Evolutionary conservation across 2,113 vertebrate species (phyloP).

Genomic region (Acinonyx jubatus): DNA sequence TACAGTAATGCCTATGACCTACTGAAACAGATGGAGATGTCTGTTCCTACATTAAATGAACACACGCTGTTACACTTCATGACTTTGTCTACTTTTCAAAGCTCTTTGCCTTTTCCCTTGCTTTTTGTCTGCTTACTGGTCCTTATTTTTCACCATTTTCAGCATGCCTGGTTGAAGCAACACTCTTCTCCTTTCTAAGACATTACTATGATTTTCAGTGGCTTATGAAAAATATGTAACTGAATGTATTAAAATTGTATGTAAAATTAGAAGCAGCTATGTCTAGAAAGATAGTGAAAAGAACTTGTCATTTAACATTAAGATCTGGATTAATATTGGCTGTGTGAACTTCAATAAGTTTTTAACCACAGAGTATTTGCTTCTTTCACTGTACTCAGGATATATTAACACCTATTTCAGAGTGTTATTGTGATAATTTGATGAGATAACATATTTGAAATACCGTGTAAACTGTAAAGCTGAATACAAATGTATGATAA

Average conservation of each 20-base stretch:
- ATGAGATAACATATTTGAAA: constrained; percentile 68
- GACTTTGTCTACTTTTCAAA: neutral
- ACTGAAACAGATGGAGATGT: neutral
- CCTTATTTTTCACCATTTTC: constrained; percentile 32
- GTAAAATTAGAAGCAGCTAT: constrained; percentile 11
- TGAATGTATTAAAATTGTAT: neutral
- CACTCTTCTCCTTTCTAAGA: neutral
- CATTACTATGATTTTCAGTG: constrained; percentile 14
- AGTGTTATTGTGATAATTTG: constrained; percentile 62
- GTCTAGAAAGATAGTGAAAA: neutral
- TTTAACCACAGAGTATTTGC: constrained; percentile 29
- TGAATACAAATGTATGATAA: constrained; percentile 35
- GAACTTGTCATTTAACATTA: neutral
- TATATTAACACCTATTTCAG: constrained; percentile 65
- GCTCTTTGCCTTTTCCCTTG: neutral
- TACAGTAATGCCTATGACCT: neutral
- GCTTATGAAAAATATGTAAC: constrained; percentile 8
- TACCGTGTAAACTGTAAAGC: constrained; percentile 22
- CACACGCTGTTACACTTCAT: neutral
- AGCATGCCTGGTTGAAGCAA: neutral
- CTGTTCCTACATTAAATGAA: neutral
- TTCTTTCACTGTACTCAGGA: constrained; percentile 20
- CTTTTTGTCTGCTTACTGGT: neutral
- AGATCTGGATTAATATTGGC: constrained; percentile 8
- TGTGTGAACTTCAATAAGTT: neutral